Evolutionary conservation across 2,797 vertebrate species (phyloP).

Genomic region (Spinus pinus): DNA sequence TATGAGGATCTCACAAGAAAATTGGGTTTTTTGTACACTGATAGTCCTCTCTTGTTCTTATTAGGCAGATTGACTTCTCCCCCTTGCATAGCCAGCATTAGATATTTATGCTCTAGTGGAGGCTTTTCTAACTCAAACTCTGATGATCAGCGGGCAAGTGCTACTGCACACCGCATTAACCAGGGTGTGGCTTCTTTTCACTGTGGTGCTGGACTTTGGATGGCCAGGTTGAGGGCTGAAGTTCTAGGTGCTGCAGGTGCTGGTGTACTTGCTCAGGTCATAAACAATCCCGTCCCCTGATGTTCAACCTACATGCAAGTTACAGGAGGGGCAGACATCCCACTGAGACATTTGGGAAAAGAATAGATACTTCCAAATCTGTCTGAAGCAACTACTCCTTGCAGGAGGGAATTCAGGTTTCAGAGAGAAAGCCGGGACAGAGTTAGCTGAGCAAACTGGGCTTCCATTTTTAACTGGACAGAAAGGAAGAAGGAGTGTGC

Average conservation of each 20-base stretch:
- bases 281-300: not conserved
- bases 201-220: not conserved
- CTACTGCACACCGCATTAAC: not conserved
- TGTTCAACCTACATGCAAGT: not conserved
- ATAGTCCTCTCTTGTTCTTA: not conserved
- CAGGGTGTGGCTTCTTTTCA: not conserved
- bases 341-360: not conserved
- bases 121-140: not conserved
- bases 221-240: not conserved
- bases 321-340: not conserved
- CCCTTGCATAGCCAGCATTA: not conserved
- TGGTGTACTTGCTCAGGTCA: not conserved
- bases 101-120: not conserved
- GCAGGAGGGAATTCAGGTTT: not conserved
- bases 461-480: not conserved
- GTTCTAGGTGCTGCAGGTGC: not conserved
- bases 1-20: not conserved
- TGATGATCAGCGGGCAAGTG: not conserved
- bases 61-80: not conserved
- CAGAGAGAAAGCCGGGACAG: not conserved
- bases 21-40: not conserved
- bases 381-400: not conserved
- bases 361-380: not conserved
- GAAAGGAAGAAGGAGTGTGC: not conserved
- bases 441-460: not conserved